Percentiles rank a stretch among this genome's conserved stretches.
phyloP scores from a whole-genome alignment of 2,113 vertebrate species.

The Camarhynchus parvulus region DNA sequence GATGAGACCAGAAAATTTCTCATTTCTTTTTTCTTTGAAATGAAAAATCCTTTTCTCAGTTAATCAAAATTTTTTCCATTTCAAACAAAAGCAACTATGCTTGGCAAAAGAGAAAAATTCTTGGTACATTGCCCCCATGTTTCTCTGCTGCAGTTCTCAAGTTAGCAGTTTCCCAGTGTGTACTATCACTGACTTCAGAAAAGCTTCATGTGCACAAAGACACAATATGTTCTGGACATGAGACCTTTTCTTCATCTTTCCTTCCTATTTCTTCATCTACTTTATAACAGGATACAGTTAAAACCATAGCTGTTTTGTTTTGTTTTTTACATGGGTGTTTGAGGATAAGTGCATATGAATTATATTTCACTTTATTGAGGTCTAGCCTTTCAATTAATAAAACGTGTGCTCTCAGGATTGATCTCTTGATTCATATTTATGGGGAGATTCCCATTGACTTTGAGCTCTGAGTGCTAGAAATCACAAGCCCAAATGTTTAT shows the following conservation, averaged over 20 bases:
- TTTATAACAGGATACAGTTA: not conserved
- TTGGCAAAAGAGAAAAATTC: not conserved
- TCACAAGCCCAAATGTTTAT: not conserved
- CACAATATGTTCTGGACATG: not conserved
- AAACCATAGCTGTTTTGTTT: not conserved
- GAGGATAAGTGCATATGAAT: conserved; percentile 28
- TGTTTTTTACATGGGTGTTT: not conserved
- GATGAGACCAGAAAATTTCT: conserved; percentile 48
- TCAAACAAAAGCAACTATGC: not conserved
- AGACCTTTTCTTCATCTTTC: not conserved
- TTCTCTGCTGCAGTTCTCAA: not conserved
- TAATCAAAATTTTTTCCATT: conserved; percentile 28
- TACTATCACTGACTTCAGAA: not conserved
- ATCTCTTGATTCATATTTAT: not conserved
- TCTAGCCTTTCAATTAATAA: not conserved
- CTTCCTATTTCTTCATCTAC: not conserved
- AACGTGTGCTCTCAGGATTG: not conserved
- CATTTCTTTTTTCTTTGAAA: conserved; percentile 39
- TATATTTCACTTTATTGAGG: conserved; percentile 30
- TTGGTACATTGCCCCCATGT: not conserved
- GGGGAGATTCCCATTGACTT: not conserved
- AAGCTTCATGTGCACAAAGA: not conserved
- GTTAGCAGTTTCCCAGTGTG: not conserved
- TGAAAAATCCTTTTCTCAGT: conserved; percentile 13
- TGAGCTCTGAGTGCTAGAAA: not conserved